phyloP scores from a whole-genome alignment of 2,797 vertebrate species.

The Enteromius anoplus region DNA sequence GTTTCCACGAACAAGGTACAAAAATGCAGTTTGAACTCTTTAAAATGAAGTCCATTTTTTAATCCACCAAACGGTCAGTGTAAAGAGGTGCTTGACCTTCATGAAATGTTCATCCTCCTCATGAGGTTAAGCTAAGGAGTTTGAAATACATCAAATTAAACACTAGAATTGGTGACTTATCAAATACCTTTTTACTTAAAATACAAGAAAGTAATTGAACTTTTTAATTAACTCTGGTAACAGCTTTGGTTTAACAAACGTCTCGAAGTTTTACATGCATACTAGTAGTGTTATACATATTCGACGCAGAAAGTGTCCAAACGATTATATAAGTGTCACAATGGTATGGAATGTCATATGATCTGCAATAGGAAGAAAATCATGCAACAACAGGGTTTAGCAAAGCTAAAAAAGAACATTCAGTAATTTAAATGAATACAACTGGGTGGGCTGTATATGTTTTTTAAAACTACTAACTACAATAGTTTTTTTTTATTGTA shows the following conservation, averaged over 20 bases:
- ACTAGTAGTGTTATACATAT: not conserved
- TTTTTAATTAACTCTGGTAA: not conserved
- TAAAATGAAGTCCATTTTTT: conserved; percentile 7
- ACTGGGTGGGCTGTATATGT: not conserved
- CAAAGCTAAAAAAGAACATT: not conserved
- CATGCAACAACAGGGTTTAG: not conserved
- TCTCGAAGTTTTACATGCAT: not conserved
- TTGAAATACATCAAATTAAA: not conserved
- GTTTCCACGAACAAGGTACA: not conserved
- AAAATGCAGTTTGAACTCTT: conserved; percentile 19
- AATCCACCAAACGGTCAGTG: not conserved
- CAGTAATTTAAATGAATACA: not conserved
- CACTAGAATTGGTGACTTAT: not conserved
- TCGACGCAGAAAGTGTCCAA: not conserved
- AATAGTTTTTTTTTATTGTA: not conserved
- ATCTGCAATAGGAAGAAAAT: not conserved
- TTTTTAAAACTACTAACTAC: not conserved
- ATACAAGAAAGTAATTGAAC: not conserved
- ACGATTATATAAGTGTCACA: too few relatives aligned
- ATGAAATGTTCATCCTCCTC: not conserved
- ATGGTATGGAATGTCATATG: rapidly evolving
- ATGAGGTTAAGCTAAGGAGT: conserved; percentile 11
- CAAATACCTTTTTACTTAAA: not conserved
- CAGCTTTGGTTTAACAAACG: not conserved
- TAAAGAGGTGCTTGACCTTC: conserved; percentile 20